These are phyloP conservation scores for Heliconius ethilla DNA, from an alignment of 2,888 invertebrate species.

Conservation along the genomic window DNA sequence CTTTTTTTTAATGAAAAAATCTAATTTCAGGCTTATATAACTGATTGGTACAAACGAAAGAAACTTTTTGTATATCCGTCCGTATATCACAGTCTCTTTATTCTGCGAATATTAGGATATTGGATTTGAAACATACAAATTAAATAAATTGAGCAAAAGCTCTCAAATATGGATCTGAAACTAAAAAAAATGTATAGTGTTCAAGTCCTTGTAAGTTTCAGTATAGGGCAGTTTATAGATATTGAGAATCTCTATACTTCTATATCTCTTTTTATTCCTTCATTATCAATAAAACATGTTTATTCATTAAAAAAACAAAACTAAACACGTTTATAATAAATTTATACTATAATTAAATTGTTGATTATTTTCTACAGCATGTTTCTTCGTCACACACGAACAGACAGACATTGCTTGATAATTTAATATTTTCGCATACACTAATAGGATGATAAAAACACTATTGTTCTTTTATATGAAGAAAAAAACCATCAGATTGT, in stretches of 20 bases:
- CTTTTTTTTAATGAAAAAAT: neutral
- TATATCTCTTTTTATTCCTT: too few species aligned
- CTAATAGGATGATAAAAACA: conserved; percentile 27
- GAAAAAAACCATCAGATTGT: conserved; percentile 38
- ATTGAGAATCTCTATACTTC: too few species aligned
- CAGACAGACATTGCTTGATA: conserved; percentile 1
- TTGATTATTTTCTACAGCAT: neutral
- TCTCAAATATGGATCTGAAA: too few species aligned
- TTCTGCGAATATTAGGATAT: neutral
- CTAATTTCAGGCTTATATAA: neutral
- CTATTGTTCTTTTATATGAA: conserved; percentile 26
- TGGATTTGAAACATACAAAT: too few species aligned
- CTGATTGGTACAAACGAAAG: neutral
- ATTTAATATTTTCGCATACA: conserved; percentile 30
- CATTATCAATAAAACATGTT: too few species aligned
- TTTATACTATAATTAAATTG: neutral
- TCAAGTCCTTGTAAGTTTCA: too few species aligned
- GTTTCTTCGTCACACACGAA: neutral
- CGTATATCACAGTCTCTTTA: neutral
- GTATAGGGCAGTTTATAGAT: too few species aligned
- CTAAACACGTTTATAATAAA: neutral
- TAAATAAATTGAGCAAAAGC: too few species aligned
- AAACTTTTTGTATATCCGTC: neutral
- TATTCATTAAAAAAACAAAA: too few species aligned
- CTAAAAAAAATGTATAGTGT: too few species aligned